phyloP scores from a whole-genome alignment of 2,888 invertebrate genomes.

The Papilio demoleus region DNA sequence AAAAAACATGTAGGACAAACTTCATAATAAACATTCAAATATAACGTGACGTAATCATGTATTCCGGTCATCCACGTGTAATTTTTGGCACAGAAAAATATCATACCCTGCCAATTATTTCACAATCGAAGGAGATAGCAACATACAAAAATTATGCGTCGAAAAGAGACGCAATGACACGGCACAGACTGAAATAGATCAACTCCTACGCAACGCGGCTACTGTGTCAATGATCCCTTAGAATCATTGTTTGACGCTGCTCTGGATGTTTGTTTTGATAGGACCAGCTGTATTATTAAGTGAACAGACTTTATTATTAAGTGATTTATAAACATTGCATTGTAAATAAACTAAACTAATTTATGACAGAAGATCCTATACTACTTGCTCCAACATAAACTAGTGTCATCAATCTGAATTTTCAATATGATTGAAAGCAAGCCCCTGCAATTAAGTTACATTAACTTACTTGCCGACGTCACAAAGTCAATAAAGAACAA shows the following conservation, averaged over 20 bases:
- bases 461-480: neutral
- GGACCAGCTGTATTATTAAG: neutral
- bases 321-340: conserved; percentile 12
- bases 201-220: conserved; percentile 73
- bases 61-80: conserved; percentile 70
- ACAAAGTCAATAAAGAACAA: too few relatives aligned
- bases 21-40: neutral
- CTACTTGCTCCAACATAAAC: neutral
- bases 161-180: conserved; percentile 51
- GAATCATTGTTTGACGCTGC: conserved; percentile 58
- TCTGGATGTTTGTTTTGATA: conserved; percentile 58
- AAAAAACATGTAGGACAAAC: neutral
- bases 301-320: too few relatives aligned
- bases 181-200: conserved; percentile 74
- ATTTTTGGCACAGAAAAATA: conserved; percentile 71
- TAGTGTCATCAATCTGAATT: neutral
- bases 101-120: conserved; percentile 76
- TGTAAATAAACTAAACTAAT: conserved; percentile 37
- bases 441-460: neutral
- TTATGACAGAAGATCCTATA: neutral
- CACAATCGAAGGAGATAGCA: conserved; percentile 65
- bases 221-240: conserved; percentile 78
- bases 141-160: conserved; percentile 45
- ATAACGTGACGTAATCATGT: conserved; percentile 29
- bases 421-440: neutral